Conservation (phyloP, 2,888 invertebrate species). For the Galeruca laticollis region DNA sequence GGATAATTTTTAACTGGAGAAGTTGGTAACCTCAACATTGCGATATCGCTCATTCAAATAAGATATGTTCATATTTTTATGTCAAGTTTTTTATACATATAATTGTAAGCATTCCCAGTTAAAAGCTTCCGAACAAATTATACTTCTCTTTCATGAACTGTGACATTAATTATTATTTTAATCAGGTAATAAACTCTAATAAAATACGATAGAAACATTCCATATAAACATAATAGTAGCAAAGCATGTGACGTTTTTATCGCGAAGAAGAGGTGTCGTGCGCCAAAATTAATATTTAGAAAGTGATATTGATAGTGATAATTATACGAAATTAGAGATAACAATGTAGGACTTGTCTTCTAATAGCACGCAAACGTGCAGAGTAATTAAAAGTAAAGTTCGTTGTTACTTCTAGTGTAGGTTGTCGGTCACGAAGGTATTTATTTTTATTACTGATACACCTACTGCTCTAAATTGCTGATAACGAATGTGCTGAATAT, state of each 20-base stretch:
- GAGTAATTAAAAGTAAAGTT: slow-evolving; percentile 51
- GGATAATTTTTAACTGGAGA: no score
- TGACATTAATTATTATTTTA: no score
- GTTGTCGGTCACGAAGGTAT: slow-evolving; percentile 51
- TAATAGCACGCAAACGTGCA: slow-evolving; percentile 50
- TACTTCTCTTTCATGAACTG: no score
- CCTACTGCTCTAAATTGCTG: slow-evolving; percentile 36
- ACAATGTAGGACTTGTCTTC: slow-evolving; percentile 40
- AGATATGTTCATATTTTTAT: no score
- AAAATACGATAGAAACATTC: neutral
- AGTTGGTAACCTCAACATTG: no score
- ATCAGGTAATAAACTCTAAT: neutral
- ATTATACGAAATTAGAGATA: slow-evolving; percentile 45
- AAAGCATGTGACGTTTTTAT: slow-evolving; percentile 50
- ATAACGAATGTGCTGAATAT: slow-evolving; percentile 23
- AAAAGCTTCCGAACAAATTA: no score
- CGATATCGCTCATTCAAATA: no score
- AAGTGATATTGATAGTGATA: slow-evolving; percentile 39
- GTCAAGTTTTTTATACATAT: no score
- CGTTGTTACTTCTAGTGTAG: slow-evolving; percentile 47
- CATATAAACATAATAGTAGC: neutral
- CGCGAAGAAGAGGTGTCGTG: slow-evolving; percentile 49
- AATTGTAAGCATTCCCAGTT: no score
- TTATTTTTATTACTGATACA: slow-evolving; percentile 44
- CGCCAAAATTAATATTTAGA: slow-evolving; percentile 39